A percentile compares a stretch with the other conserved stretches of the same genome.
Conservation (phyloP, 2,888 invertebrate genomes). For the Tyria jacobaeae region DNA sequence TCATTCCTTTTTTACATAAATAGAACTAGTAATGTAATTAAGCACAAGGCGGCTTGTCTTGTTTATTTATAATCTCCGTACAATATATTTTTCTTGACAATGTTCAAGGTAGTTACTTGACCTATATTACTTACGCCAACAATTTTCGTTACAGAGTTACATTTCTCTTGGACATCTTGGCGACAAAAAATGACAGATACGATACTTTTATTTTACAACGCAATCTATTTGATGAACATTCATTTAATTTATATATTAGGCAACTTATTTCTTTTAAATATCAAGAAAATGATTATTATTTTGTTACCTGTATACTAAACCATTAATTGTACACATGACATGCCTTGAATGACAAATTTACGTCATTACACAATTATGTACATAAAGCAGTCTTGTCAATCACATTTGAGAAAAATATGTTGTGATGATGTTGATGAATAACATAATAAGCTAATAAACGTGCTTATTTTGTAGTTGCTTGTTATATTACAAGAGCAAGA, state of each 20-base stretch:
- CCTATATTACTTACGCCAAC: constrained; percentile 57
- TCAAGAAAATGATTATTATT: background rate
- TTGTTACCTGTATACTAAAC: constrained; percentile 6
- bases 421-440: constrained; percentile 19
- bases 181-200: no score
- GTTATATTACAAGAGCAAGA: constrained; percentile 9
- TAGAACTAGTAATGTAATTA: constrained; percentile 63
- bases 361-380: constrained; percentile 34
- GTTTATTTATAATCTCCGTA: constrained; percentile 64
- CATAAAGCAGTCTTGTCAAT: constrained; percentile 28
- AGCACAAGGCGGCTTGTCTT: constrained; percentile 70
- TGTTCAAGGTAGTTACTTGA: constrained; percentile 64
- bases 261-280: no score
- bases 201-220: no score
- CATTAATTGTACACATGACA: constrained; percentile 18
- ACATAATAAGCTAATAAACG: constrained; percentile 28
- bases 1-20: constrained; percentile 30
- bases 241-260: no score
- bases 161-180: background rate
- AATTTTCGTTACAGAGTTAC: background rate
- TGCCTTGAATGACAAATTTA: constrained; percentile 18
- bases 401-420: constrained; percentile 20
- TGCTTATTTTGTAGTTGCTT: constrained; percentile 4
- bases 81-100: constrained; percentile 56
- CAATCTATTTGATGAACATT: no score